phyloP scores from a whole-genome alignment of 2,888 invertebrate species.

The Glaucopsyche alexis region DNA sequence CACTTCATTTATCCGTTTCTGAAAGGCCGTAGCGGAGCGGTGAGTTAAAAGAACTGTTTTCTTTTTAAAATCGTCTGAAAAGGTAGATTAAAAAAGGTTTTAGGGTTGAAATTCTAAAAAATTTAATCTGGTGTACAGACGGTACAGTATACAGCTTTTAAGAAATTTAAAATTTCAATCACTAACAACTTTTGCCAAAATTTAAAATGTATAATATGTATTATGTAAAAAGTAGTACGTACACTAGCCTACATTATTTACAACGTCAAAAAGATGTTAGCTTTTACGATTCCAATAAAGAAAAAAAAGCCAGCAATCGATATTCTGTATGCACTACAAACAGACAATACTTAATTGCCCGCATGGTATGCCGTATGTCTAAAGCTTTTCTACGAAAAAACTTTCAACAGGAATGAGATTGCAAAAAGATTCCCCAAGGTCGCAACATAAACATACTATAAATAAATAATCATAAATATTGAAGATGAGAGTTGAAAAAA shows the following conservation, averaged over 20 bases:
- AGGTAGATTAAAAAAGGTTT: neutral
- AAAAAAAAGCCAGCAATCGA: too few relatives aligned
- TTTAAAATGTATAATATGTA: too few relatives aligned
- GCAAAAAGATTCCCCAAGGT: constrained; percentile 15
- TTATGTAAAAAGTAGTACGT: too few relatives aligned
- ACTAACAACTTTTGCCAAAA: too few relatives aligned
- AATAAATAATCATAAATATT: constrained; percentile 21
- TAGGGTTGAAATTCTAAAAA: neutral
- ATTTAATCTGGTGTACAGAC: too few relatives aligned
- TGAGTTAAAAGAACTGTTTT: neutral
- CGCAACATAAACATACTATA: neutral
- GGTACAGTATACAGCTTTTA: too few relatives aligned
- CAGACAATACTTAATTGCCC: neutral
- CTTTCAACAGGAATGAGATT: neutral
- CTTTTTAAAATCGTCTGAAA: neutral
- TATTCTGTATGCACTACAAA: neutral
- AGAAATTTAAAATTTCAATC: too few relatives aligned
- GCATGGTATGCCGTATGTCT: constrained; percentile 10
- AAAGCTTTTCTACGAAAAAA: constrained; percentile 3
- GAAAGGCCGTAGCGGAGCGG: neutral
- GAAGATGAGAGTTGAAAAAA: constrained; percentile 17
- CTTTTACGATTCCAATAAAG: too few relatives aligned
- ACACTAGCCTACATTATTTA: too few relatives aligned
- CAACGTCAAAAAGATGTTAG: too few relatives aligned
- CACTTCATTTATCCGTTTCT: constrained; percentile 22